Conservation (phyloP, 2,888 invertebrate genomes). For the Amphipoea oculea region DNA sequence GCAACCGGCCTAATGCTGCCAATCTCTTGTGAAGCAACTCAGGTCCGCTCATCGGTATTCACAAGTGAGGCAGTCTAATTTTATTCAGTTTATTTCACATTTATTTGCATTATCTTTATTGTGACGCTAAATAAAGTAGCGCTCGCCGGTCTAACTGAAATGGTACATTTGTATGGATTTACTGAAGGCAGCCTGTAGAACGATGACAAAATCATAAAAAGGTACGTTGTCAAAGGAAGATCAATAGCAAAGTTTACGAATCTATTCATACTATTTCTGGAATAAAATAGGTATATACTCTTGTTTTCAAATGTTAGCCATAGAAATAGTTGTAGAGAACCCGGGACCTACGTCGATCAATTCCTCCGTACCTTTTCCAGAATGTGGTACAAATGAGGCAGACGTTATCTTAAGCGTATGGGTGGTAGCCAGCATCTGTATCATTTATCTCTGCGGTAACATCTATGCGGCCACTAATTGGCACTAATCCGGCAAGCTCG, state of each 20-base stretch:
- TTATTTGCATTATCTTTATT: constrained; percentile 65
- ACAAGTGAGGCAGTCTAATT: constrained; percentile 46
- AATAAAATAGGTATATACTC: background rate
- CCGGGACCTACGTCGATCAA: background rate
- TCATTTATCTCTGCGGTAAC: constrained; percentile 17
- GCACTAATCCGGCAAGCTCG: constrained; percentile 38
- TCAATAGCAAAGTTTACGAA: constrained; percentile 6
- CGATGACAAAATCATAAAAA: background rate
- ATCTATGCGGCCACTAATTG: constrained; percentile 41
- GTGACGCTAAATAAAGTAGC: constrained; percentile 29
- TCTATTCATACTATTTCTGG: constrained; percentile 8
- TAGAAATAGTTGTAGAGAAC: background rate
- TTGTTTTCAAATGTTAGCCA: background rate
- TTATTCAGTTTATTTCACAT: constrained; percentile 58
- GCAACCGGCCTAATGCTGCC: constrained; percentile 36
- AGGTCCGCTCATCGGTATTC: constrained; percentile 54
- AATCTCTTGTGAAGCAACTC: constrained; percentile 29
- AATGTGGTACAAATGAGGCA: background rate
- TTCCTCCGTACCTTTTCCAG: background rate
- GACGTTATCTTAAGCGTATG: background rate
- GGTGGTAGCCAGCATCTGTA: background rate
- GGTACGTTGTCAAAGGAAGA: background rate
- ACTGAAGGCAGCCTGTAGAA: constrained; percentile 1
- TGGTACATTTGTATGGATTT: constrained; percentile 13
- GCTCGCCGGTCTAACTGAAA: constrained; percentile 11